Conservation (phyloP, 2,797 vertebrate genomes). For the Molothrus aeneus region DNA sequence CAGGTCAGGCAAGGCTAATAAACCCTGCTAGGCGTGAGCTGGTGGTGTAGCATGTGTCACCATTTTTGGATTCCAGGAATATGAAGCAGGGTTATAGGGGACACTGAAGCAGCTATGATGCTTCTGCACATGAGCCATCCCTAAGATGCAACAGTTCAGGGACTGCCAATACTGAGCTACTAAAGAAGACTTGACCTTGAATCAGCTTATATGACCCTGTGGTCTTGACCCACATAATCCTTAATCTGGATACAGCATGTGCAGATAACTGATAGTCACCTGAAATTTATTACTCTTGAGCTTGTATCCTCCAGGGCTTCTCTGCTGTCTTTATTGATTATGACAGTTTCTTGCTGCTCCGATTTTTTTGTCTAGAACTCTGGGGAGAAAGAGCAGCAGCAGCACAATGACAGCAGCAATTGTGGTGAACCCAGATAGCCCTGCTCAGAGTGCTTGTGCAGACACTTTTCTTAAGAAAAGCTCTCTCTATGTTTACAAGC, state of each 20-base stretch:
- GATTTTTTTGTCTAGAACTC: background rate
- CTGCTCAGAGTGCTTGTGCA: background rate
- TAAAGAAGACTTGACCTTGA: background rate
- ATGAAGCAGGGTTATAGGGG: background rate
- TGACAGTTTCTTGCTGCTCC: background rate
- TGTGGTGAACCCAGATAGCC: background rate
- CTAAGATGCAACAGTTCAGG: background rate
- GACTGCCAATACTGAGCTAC: background rate
- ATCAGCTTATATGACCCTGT: background rate
- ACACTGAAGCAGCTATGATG: background rate
- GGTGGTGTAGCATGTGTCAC: background rate
- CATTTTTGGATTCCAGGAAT: background rate
- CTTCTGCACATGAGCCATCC: background rate
- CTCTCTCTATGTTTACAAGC: background rate
- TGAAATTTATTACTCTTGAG: background rate
- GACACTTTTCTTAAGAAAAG: background rate
- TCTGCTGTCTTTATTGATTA: background rate
- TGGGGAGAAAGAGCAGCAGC: background rate
- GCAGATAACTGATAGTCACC: background rate
- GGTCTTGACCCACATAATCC: background rate
- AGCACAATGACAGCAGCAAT: background rate
- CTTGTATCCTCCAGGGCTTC: background rate
- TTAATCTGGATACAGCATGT: background rate
- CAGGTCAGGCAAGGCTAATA: background rate
- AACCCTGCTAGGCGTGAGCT: background rate